phyloP scores from a whole-genome alignment of 2,113 vertebrate genomes.

The Acanthochromis polyacanthus region DNA sequence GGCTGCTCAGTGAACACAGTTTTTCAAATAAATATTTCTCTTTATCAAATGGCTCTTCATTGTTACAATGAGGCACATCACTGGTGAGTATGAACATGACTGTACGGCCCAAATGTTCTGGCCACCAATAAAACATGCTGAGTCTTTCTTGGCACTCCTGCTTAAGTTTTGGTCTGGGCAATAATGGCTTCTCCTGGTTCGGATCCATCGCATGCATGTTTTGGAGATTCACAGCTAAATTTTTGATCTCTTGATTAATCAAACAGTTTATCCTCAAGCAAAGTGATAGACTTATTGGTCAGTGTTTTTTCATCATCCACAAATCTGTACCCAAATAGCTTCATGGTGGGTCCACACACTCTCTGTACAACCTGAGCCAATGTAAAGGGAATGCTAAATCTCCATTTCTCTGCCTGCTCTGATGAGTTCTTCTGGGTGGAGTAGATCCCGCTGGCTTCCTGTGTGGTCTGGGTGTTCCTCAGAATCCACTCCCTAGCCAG shows the following conservation, averaged over 20 bases:
- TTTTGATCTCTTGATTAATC: conserved; percentile 28
- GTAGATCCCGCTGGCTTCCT: conserved; percentile 86
- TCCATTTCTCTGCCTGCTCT: conserved; percentile 96
- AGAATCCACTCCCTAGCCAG: conserved; percentile 93
- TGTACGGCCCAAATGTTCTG: conserved; percentile 11
- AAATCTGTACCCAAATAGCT: conserved; percentile 93
- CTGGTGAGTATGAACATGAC: conserved; percentile 33
- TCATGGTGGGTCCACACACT: conserved; percentile 91
- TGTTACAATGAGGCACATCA: conserved; percentile 64
- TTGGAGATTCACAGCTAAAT: conserved; percentile 27
- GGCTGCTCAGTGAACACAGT: conserved; percentile 28
- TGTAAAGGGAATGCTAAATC: conserved; percentile 94
- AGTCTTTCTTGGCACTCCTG: conserved; percentile 28
- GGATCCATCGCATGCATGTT: not conserved
- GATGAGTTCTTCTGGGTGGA: conserved; percentile 97
- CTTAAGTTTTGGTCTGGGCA: conserved; percentile 51
- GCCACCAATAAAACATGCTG: conserved; percentile 7
- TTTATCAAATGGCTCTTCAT: conserved; percentile 44
- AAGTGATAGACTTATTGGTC: conserved; percentile 91
- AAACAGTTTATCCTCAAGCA: conserved; percentile 90
- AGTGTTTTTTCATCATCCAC: conserved; percentile 85
- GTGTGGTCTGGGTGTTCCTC: conserved; percentile 90
- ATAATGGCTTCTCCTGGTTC: conserved; percentile 35
- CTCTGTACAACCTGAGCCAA: conserved; percentile 94
- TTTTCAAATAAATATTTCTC: conserved; percentile 54